Base-by-base conservation (phyloP, 2,797 vertebrate species). In the Falco concolor region DNA sequence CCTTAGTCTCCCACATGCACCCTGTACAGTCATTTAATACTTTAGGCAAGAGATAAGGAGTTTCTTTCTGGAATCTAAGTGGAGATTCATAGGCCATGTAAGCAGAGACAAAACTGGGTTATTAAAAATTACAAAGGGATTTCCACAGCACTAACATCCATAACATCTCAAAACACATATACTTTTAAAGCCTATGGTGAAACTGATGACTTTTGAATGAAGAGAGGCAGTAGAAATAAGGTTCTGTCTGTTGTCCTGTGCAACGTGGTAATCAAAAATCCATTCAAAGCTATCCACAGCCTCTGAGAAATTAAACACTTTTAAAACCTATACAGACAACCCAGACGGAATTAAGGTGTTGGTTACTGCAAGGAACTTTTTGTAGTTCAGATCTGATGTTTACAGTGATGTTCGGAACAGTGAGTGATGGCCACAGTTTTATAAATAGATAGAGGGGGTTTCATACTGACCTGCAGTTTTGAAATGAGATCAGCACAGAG, bases 331-430 rank as follows among this genome's bases (percentile, higher is more conserved):
- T 49, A 20, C 16, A 82, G n/a, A 25, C 13, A 65, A n/a, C 56
- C 15, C 73, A 27, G 44, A 63, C 13, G 67, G 12, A n/a, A 63
- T n/a, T n/a, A 67, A 87, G 2, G 10, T 40, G 4, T 69, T 88
- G 53, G 42, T 40, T 63, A 27, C 18, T 70, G 34, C 44, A 21
- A 12, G 5, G 20, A 24, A 91, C 36, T 65, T 92, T 72, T 68
- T 20, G 13, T n/a, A 8, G 6, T 78, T 78, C 80, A 63, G 49
- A 67, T 61, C 21, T 80, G 60, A 64, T 52, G 5, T 81, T 86
- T 84, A 84, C 1, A 0, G 15, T 60, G 53, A 44, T 69, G 14
- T 49, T 86, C 40, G 10, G 42, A 72, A 45, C 0, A 0, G 17
- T 69, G 32, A 84, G 5, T 44, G 18, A 78, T 53, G 22, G 16